phyloP scores from a whole-genome alignment of 2,888 invertebrate species.

The Chaitophorus viminalis region DNA sequence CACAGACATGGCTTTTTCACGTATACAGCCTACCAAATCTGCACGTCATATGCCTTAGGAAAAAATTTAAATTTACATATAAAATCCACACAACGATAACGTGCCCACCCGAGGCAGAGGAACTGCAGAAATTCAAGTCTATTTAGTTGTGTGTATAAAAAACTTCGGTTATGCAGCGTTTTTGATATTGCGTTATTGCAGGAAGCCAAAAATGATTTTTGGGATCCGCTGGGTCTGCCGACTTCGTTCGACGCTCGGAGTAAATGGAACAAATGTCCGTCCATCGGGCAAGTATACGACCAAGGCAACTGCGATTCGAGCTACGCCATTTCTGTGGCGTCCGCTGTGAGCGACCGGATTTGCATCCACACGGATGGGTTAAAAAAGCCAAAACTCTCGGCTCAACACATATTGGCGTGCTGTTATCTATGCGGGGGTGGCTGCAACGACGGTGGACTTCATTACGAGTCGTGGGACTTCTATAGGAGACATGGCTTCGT shows the following conservation, averaged over 20 bases:
- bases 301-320: slow-evolving; percentile 92
- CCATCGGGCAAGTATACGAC: slow-evolving; percentile 82
- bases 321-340: slow-evolving; percentile 65
- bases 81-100: too few relatives aligned
- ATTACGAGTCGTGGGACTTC: slow-evolving; percentile 58
- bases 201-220: slow-evolving; percentile 1
- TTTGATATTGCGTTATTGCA: neutral
- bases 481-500: slow-evolving; percentile 55
- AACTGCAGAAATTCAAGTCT: too few relatives aligned
- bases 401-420: slow-evolving; percentile 59
- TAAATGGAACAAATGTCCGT: slow-evolving; percentile 85
- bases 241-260: slow-evolving; percentile 82
- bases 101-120: too few relatives aligned
- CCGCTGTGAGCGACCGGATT: slow-evolving; percentile 47
- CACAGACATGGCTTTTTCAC: too few relatives aligned
- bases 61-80: too few relatives aligned
- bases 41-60: too few relatives aligned
- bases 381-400: slow-evolving; percentile 42
- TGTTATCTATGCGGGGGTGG: slow-evolving; percentile 52
- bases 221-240: slow-evolving; percentile 71
- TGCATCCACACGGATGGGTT: slow-evolving; percentile 56
- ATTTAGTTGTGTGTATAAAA: too few relatives aligned
- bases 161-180: too few relatives aligned
- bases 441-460: slow-evolving; percentile 46
- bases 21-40: too few relatives aligned